Evolutionary conservation across 2,888 invertebrate species (phyloP).

Genomic region (Lasius platythorax): DNA sequence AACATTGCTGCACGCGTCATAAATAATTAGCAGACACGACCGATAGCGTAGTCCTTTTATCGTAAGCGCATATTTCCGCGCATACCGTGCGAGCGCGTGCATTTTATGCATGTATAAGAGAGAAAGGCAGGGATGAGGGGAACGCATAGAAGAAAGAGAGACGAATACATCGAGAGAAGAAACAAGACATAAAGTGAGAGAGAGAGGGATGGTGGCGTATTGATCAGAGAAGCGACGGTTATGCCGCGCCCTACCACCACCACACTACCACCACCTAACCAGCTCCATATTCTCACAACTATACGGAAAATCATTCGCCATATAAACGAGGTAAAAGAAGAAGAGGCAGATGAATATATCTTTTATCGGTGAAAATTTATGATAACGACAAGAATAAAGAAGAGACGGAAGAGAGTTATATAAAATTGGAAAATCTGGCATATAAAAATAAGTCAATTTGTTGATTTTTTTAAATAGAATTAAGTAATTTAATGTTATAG

Average conservation of each 20-base stretch:
- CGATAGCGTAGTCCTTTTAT: constrained; percentile 60
- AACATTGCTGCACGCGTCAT: not conserved
- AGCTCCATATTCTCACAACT: constrained; percentile 62
- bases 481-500: not conserved
- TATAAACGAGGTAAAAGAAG: constrained; percentile 25
- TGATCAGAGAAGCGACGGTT: constrained; percentile 85
- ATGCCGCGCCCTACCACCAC: constrained; percentile 85
- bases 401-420: not conserved
- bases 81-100: constrained; percentile 63
- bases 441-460: not conserved
- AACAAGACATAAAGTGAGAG: constrained; percentile 68
- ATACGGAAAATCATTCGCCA: constrained; percentile 62
- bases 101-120: constrained; percentile 59
- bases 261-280: constrained; percentile 69
- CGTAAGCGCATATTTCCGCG: constrained; percentile 53
- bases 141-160: constrained; percentile 53
- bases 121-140: constrained; percentile 17
- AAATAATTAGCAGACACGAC: constrained; percentile 36
- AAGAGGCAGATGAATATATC: constrained; percentile 53
- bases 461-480: not conserved
- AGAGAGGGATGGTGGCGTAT: constrained; percentile 83
- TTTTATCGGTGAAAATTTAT: constrained; percentile 39
- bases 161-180: constrained; percentile 61
- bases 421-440: constrained; percentile 12
- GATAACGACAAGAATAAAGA: not conserved